Evolutionary conservation across 2,888 invertebrate genomes (phyloP), one percentile per base, ranked within the genome.

Genomic region (Leptogaster cylindrica): DNA sequence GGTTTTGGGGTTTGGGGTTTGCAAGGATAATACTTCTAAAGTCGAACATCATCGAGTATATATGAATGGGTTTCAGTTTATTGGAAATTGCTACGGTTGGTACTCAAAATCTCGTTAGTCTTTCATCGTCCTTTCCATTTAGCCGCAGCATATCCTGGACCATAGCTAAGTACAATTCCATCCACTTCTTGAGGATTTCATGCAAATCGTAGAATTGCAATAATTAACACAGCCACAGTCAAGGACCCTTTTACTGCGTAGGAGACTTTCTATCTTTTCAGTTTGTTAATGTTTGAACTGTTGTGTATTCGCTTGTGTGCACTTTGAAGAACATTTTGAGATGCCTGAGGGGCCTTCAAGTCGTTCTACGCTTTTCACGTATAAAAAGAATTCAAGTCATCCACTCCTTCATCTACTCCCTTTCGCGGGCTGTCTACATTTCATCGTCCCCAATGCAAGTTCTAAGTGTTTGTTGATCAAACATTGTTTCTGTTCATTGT

Each of bases 391-490:
- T 61, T 10, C 36, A n/a, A 23, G n/a, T n/a, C n/a, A n/a, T n/a
- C n/a, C n/a, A n/a, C n/a, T n/a, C n/a, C n/a, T n/a, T n/a, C n/a
- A n/a, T 23, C 55, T 8, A 28, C 44, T 41, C 36, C 51, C 65
- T 4, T 25, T 31, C 48, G 7, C 31, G 48, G 58, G 51, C 48
- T n/a, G n/a, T n/a, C n/a, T 27, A 33, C 18, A 23, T 55, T 36
- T 44, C 44, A 39, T 10, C 46, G n/a, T 46, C 31, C 46, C 31
- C 50, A 65, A 65, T 67, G 65, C 64, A 69, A 39, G 52, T 65
- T 69, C 55, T 58, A 69, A 69, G 69, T 69, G 67, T 67, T 69
- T 69, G 69, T 69, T 69, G 69, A 69, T 69, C 67, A 69, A 69
- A 69, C 69, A 69, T 65, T 69, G 67, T 69, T 69, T 65, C 25